phyloP scores from a whole-genome alignment of 35 echinoderm and acorn worm species.

The Diadema setosum region DNA sequence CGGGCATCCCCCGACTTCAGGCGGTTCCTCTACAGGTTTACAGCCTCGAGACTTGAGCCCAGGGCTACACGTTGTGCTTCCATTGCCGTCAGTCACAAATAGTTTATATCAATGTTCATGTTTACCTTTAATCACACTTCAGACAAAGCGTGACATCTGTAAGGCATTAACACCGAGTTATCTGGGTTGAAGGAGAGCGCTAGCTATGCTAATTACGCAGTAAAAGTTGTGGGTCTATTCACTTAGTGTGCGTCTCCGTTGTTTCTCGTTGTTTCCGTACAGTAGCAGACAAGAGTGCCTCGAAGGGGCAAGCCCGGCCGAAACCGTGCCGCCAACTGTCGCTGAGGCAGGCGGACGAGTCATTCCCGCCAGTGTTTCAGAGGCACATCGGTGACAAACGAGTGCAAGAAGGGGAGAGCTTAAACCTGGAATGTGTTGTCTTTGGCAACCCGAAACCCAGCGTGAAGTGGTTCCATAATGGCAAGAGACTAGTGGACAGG shows the following conservation, averaged over 20 bases:
- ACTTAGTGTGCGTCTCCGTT: neutral
- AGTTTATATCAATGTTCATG: neutral
- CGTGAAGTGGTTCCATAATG: constrained; percentile 17
- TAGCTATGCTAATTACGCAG: neutral
- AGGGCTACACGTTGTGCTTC: neutral
- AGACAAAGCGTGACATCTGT: neutral
- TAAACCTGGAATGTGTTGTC: neutral
- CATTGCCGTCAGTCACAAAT: neutral
- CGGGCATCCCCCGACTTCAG: neutral
- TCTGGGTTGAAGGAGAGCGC: neutral
- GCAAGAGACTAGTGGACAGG: neutral
- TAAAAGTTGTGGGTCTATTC: neutral
- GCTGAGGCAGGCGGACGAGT: neutral
- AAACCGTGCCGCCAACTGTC: neutral
- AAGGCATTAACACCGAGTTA: neutral
- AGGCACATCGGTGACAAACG: neutral
- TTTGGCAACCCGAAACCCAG: neutral
- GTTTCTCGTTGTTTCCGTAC: neutral
- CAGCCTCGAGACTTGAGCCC: neutral
- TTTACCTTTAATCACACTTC: neutral
- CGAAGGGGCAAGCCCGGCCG: neutral
- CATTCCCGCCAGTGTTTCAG: neutral
- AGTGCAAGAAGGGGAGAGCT: neutral
- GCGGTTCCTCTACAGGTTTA: neutral
- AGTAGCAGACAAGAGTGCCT: neutral